A percentile compares a stretch with the other conserved stretches of the same genome.
Conservation (phyloP, 2,113 vertebrate genomes). For the Podiceps cristatus region DNA sequence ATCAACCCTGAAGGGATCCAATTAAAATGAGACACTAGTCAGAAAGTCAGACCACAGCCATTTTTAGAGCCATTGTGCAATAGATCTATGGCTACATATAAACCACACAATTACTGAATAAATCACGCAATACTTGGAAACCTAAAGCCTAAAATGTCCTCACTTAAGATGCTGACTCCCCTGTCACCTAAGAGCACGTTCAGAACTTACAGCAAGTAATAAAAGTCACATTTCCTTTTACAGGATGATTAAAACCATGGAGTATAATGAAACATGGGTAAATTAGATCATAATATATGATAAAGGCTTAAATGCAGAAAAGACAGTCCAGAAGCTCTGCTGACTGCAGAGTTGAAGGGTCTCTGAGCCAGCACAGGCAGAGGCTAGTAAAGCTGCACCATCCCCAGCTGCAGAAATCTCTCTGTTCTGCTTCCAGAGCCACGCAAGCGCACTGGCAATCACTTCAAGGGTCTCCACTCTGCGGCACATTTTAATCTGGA, state of each 20-base stretch:
- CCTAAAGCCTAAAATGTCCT: not conserved
- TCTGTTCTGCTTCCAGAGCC: not conserved
- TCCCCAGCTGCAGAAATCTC: not conserved
- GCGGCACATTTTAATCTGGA: not conserved
- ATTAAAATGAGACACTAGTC: not conserved
- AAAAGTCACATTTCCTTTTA: not conserved
- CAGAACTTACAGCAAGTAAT: not conserved
- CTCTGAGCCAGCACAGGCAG: not conserved
- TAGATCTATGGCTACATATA: not conserved
- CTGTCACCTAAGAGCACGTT: not conserved
- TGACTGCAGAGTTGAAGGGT: not conserved
- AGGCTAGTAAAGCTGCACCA: not conserved
- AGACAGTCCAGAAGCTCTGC: not conserved
- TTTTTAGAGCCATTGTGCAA: not conserved
- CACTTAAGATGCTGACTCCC: not conserved
- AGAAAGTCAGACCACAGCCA: not conserved
- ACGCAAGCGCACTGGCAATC: rapidly evolving
- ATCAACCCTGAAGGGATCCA: not conserved
- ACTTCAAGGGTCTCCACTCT: not conserved
- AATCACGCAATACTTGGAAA: not conserved
- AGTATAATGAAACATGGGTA: not conserved
- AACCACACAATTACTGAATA: not conserved
- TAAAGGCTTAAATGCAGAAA: not conserved
- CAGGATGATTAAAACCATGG: not conserved
- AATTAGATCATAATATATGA: not conserved